These are phyloP conservation scores for Drosophila kepulauana DNA, from an alignment of 1,140 invertebrate species.

Conservation along the genomic window DNA sequence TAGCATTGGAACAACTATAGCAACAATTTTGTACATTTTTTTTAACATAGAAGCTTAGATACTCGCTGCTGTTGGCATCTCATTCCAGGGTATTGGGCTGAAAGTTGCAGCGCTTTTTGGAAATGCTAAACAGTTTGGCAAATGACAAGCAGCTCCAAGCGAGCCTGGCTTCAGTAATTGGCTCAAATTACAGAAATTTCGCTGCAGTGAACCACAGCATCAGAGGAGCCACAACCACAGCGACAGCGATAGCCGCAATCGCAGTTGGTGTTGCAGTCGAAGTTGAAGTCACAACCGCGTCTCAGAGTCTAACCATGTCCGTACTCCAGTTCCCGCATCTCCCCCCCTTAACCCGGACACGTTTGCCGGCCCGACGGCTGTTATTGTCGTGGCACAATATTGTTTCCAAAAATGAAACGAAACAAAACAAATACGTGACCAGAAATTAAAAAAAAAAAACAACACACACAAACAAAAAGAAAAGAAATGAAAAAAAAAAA, in stretches of 20 bases:
- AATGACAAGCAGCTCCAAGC: slow-evolving; percentile 8
- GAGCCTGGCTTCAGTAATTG: slow-evolving; percentile 64
- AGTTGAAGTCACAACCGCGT: slow-evolving; percentile 21
- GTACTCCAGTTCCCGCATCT: slow-evolving; percentile 25
- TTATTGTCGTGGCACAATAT: slow-evolving; percentile 82
- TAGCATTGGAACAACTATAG: too few relatives aligned
- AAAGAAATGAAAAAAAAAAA: slow-evolving; percentile 30
- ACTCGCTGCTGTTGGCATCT: too few relatives aligned
- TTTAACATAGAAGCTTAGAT: too few relatives aligned
- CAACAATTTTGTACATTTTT: too few relatives aligned
- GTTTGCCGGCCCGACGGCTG: slow-evolving; percentile 58
- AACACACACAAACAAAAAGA: slow-evolving; percentile 56
- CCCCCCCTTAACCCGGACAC: slow-evolving; percentile 31
- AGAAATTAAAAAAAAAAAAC: slow-evolving; percentile 74
- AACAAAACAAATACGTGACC: slow-evolving; percentile 82
- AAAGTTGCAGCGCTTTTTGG: neutral
- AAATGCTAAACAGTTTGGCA: slow-evolving; percentile 57
- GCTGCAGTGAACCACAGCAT: slow-evolving; percentile 46
- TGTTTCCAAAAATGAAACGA: slow-evolving; percentile 80
- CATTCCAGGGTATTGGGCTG: too few relatives aligned
- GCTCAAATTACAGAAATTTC: slow-evolving; percentile 74
- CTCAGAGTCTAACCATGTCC: neutral
- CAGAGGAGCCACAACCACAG: slow-evolving; percentile 34
- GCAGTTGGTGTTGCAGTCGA: slow-evolving; percentile 1
- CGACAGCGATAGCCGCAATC: slow-evolving; percentile 7